Evolutionary conservation across 2,888 invertebrate genomes (phyloP).

Genomic region (Dynastes grantii): DNA sequence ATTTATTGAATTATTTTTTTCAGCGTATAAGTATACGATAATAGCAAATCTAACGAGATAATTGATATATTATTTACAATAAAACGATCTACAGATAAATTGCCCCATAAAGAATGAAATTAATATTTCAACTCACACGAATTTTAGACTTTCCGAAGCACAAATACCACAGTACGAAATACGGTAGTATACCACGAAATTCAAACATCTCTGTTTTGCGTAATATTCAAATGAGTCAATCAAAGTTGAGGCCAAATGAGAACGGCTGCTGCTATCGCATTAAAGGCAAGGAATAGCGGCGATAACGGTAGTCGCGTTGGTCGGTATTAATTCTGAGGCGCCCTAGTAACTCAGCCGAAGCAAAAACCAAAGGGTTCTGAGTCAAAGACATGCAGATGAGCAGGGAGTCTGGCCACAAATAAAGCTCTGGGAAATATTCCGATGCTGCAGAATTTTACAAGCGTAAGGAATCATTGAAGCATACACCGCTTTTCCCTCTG

Average conservation of each 20-base stretch:
- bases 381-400: conserved; percentile 66
- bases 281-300: conserved; percentile 52
- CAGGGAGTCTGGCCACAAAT: conserved; percentile 56
- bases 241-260: conserved; percentile 60
- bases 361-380: conserved; percentile 64
- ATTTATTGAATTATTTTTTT: no score
- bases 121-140: no score
- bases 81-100: background rate
- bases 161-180: conserved; percentile 27
- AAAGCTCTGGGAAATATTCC: conserved; percentile 58
- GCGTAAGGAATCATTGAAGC: conserved; percentile 29
- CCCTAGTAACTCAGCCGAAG: conserved; percentile 63
- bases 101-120: no score
- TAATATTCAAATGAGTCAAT: conserved; percentile 60
- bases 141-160: background rate
- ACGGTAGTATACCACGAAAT: conserved; percentile 38
- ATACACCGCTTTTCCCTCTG: conserved; percentile 29
- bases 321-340: conserved; percentile 61
- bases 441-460: conserved; percentile 55
- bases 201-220: conserved; percentile 40
- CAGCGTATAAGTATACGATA: no score
- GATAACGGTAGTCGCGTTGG: conserved; percentile 40
- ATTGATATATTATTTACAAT: background rate
- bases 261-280: conserved; percentile 55
- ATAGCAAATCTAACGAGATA: no score